Evolutionary conservation across 1,140 invertebrate genomes (phyloP).

Genomic region (Homalodisca vitripennis): DNA sequence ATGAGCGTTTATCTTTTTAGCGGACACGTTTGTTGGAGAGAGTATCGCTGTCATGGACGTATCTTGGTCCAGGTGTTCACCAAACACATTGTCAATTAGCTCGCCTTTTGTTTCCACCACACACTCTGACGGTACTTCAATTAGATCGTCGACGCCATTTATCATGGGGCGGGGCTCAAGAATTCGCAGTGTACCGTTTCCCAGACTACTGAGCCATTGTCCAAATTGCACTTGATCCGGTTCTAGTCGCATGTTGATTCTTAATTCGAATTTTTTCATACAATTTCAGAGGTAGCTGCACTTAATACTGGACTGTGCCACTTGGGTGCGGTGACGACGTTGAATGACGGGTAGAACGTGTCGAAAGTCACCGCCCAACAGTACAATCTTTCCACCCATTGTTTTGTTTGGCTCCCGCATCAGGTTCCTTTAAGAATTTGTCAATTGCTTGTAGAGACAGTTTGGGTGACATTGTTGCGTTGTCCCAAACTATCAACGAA

Average conservation of each 20-base stretch:
- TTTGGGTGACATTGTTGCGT: background rate
- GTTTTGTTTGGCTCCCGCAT: background rate
- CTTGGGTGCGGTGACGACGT: background rate
- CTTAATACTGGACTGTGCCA: background rate
- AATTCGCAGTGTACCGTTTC: background rate
- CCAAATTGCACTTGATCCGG: background rate
- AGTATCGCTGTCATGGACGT: background rate
- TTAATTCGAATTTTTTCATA: background rate
- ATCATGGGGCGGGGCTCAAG: background rate
- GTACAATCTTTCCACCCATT: background rate
- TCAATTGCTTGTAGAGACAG: background rate
- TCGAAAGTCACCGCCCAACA: background rate
- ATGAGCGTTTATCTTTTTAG: background rate
- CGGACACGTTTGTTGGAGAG: background rate
- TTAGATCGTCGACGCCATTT: background rate
- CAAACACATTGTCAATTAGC: background rate
- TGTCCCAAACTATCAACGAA: background rate
- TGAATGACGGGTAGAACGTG: background rate
- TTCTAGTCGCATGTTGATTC: background rate
- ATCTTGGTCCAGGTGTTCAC: background rate
- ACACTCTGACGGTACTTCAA: background rate
- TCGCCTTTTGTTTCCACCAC: background rate
- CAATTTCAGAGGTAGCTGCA: background rate
- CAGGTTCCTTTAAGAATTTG: background rate
- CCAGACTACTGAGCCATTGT: background rate